Conservation (phyloP, 64 coral and sea anemone genomes). For the Orbicella faveolata region DNA sequence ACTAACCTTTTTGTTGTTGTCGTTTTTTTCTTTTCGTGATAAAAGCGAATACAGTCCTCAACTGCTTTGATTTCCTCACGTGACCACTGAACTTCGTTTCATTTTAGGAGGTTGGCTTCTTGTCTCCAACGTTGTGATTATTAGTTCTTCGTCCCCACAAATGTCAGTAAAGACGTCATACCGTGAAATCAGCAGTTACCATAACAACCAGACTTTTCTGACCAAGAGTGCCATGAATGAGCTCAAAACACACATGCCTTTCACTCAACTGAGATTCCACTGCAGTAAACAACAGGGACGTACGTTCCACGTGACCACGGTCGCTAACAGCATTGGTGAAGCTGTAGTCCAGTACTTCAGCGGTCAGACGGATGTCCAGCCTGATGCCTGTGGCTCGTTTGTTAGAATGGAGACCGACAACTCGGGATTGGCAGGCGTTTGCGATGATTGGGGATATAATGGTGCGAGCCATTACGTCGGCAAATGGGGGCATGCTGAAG, state of each 20-base stretch:
- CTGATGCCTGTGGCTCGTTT: slow-evolving; percentile 1
- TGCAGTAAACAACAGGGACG: slow-evolving; percentile 16
- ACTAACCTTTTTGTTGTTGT: too few relatives aligned
- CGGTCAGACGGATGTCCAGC: not conserved
- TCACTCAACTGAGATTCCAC: slow-evolving; percentile 4
- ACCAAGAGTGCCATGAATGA: not conserved
- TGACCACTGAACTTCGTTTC: not conserved
- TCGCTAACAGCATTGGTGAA: not conserved
- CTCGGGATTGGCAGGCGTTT: not conserved
- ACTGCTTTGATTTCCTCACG: too few relatives aligned
- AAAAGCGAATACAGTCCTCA: too few relatives aligned
- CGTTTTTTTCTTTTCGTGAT: too few relatives aligned
- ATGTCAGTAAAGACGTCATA: not conserved
- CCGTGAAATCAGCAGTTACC: not conserved
- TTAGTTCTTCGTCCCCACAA: not conserved
- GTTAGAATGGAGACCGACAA: not conserved
- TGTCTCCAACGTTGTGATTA: not conserved
- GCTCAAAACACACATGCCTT: not conserved
- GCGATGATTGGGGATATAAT: not conserved
- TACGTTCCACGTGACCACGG: slow-evolving; percentile 20
- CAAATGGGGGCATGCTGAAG: not conserved
- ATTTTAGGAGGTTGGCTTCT: not conserved
- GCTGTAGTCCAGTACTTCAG: slow-evolving; percentile 28
- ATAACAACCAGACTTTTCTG: not conserved
- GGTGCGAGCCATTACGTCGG: not conserved